These are phyloP conservation scores for Slavum lentiscoides DNA, from an alignment of 2,888 invertebrate species.

Conservation along the genomic window DNA sequence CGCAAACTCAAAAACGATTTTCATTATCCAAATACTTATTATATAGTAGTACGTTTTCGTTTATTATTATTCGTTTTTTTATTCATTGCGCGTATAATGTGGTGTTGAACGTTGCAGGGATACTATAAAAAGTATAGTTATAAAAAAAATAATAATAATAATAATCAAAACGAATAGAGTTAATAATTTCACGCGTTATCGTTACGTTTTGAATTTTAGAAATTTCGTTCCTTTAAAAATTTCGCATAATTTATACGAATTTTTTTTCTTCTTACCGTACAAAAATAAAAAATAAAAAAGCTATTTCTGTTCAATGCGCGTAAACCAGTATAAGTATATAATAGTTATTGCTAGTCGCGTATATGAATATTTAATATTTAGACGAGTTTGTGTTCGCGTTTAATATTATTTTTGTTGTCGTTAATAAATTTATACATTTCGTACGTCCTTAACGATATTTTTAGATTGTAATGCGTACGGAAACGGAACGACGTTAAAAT, in stretches of 20 bases:
- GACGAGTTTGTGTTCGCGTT: too few species aligned
- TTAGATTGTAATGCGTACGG: too few species aligned
- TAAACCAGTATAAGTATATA: too few species aligned
- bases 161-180: not conserved
- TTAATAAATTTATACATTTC: too few species aligned
- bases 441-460: too few species aligned
- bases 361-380: too few species aligned
- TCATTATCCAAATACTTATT: not conserved
- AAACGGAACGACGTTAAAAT: too few species aligned
- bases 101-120: too few species aligned
- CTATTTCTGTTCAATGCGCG: not conserved
- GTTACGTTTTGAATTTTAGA: not conserved
- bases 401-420: too few species aligned
- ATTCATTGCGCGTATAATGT: not conserved
- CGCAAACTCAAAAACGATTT: conserved; percentile 2
- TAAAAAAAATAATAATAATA: too few species aligned
- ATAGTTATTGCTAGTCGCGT: too few species aligned
- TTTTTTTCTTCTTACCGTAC: not conserved
- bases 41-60: not conserved
- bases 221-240: not conserved
- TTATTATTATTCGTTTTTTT: not conserved
- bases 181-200: not conserved
- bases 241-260: conserved; percentile 17
- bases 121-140: too few species aligned
- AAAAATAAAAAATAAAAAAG: conserved; percentile 5